Conservation (phyloP, 2,113 vertebrate genomes). For the Amblyopsis rosae region DNA sequence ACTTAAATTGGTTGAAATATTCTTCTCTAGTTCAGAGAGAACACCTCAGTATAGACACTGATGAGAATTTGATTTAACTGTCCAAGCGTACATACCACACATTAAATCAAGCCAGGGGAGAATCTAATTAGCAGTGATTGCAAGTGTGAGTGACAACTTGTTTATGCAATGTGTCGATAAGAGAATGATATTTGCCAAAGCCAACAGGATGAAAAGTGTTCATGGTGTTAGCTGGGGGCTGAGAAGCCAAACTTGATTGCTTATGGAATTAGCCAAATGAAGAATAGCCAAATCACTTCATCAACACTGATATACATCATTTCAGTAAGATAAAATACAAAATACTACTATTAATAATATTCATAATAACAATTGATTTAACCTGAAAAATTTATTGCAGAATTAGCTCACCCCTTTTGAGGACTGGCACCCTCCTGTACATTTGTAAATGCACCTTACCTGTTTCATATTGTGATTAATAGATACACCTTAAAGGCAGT, state of each 20-base stretch:
- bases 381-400: not conserved
- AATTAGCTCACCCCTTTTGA: not conserved
- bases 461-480: too few relatives aligned
- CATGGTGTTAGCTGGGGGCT: slow-evolving; percentile 36
- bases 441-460: too few relatives aligned
- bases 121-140: slow-evolving; percentile 62
- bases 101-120: slow-evolving; percentile 48
- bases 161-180: slow-evolving; percentile 59
- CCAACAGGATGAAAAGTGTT: slow-evolving; percentile 47
- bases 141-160: slow-evolving; percentile 68
- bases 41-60: slow-evolving; percentile 29
- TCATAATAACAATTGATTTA: not conserved
- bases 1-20: not conserved
- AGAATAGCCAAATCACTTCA: slow-evolving; percentile 19
- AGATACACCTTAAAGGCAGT: too few relatives aligned
- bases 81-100: slow-evolving; percentile 40
- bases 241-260: slow-evolving; percentile 43
- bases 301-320: slow-evolving; percentile 29
- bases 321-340: slow-evolving; percentile 9
- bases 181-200: slow-evolving; percentile 57
- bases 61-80: slow-evolving; percentile 51
- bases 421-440: too few relatives aligned
- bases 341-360: slow-evolving; percentile 1
- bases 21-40: slow-evolving; percentile 6
- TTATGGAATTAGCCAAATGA: slow-evolving; percentile 42